Conservation (phyloP, 2,888 invertebrate genomes). For the Tachina grossa region DNA sequence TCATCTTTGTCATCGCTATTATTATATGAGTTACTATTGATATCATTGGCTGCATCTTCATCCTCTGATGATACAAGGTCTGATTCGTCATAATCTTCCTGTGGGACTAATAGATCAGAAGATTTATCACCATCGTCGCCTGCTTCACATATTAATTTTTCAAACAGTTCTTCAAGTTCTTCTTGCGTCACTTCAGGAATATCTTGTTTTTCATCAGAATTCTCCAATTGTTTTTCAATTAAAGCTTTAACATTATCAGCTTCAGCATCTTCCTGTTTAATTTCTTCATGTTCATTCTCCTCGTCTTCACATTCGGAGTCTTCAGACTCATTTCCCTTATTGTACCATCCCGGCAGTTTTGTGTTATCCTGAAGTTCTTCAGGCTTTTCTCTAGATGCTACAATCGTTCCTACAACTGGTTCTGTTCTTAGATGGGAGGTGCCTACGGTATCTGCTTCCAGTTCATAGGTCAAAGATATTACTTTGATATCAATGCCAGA, state of each 20-base stretch:
- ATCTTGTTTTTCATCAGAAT: constrained; percentile 55
- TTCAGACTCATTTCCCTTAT: constrained; percentile 81
- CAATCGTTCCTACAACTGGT: constrained; percentile 86
- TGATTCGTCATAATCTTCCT: constrained; percentile 58
- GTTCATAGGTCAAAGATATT: constrained; percentile 95
- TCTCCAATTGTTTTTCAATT: constrained; percentile 75
- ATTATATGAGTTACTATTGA: not conserved
- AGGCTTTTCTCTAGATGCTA: constrained; percentile 82
- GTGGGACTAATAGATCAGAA: constrained; percentile 75
- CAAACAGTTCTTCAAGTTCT: constrained; percentile 78
- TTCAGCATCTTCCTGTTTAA: constrained; percentile 74
- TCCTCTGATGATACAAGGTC: constrained; percentile 59
- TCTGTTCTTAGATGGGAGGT: constrained; percentile 88
- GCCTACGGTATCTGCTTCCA: constrained; percentile 93
- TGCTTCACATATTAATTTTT: constrained; percentile 77
- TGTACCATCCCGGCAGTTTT: constrained; percentile 84
- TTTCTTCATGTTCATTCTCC: constrained; percentile 77
- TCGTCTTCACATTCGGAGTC: constrained; percentile 78
- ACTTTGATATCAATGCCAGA: constrained; percentile 97
- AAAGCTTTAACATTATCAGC: constrained; percentile 74
- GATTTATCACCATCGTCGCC: constrained; percentile 75
- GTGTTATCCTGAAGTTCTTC: constrained; percentile 81
- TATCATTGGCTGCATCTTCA: constrained; percentile 80
- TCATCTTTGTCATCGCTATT: constrained; percentile 83
- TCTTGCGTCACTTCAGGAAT: constrained; percentile 75